A percentile compares a stretch with the other conserved stretches of the same genome.
These are phyloP conservation scores for Trachelus iudaicus DNA, from an alignment of 2,888 invertebrate species.

Conservation along the genomic window DNA sequence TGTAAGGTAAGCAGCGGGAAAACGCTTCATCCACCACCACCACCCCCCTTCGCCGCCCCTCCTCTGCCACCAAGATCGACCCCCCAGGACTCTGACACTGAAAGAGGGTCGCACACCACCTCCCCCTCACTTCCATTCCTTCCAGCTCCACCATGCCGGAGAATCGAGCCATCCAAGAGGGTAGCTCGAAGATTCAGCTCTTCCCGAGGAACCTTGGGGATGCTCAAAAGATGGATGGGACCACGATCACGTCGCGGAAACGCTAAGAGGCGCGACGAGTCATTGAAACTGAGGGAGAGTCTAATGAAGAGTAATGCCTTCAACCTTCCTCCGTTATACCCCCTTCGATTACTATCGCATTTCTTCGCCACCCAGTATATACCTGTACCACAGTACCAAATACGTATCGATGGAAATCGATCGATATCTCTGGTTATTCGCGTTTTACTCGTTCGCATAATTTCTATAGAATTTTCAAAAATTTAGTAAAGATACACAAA, in stretches of 20 bases:
- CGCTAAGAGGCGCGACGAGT: constrained; percentile 62
- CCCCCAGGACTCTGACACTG: neutral
- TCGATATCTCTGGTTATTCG: neutral
- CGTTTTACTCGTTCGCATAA: neutral
- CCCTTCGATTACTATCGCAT: neutral
- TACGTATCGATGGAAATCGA: neutral
- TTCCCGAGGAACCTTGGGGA: constrained; percentile 18
- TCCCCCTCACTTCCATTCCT: neutral
- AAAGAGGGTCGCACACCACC: neutral
- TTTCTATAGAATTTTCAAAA: neutral
- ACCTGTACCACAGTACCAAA: neutral
- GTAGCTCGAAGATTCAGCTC: neutral
- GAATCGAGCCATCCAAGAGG: neutral
- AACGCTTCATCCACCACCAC: constrained; percentile 18
- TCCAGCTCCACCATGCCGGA: neutral
- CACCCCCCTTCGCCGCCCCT: too few species aligned
- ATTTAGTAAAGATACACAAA: neutral
- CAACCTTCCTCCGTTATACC: constrained; percentile 1
- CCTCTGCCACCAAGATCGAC: neutral
- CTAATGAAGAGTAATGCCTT: constrained; percentile 61
- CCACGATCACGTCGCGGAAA: constrained; percentile 48
- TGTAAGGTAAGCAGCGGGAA: constrained; percentile 50
- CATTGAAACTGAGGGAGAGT: constrained; percentile 58
- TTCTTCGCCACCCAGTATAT: neutral
- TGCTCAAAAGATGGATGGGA: constrained; percentile 56